Percentiles rank a stretch among this genome's conserved stretches.
phyloP scores from a whole-genome alignment of 2,888 invertebrate species.

The Melipona bicolor region DNA sequence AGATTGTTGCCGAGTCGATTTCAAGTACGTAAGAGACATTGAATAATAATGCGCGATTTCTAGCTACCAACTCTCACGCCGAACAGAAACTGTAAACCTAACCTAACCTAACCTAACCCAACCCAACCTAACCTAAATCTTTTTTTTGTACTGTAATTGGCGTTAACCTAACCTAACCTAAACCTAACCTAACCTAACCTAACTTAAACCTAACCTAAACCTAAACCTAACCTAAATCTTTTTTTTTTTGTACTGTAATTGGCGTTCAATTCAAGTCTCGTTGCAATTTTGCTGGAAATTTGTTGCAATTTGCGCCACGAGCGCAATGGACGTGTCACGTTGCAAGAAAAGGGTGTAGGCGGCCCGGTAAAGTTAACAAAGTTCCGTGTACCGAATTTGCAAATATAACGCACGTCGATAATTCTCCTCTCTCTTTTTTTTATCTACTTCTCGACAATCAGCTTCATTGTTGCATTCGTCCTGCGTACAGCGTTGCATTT shows the following conservation, averaged over 20 bases:
- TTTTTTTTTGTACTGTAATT: too few species aligned
- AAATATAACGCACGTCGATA: constrained; percentile 33
- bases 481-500: constrained; percentile 7
- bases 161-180: too few species aligned
- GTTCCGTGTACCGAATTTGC: neutral
- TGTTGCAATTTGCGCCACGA: too few species aligned
- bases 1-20: neutral
- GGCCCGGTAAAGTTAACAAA: constrained; percentile 29
- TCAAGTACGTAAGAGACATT: neutral
- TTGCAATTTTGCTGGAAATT: too few species aligned
- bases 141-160: too few species aligned
- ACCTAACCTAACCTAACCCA: too few species aligned
- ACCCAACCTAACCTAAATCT: too few species aligned
- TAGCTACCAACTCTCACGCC: fast-evolving
- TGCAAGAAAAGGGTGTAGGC: neutral
- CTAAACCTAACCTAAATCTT: too few species aligned
- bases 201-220: too few species aligned
- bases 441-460: constrained; percentile 15
- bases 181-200: too few species aligned
- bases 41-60: neutral
- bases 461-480: constrained; percentile 6
- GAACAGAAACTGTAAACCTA: neutral
- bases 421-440: constrained; percentile 23
- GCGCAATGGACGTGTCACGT: too few species aligned
- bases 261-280: too few species aligned